Evolutionary conservation across 1,140 invertebrate genomes (phyloP).

Genomic region (Caerostris darwini): DNA sequence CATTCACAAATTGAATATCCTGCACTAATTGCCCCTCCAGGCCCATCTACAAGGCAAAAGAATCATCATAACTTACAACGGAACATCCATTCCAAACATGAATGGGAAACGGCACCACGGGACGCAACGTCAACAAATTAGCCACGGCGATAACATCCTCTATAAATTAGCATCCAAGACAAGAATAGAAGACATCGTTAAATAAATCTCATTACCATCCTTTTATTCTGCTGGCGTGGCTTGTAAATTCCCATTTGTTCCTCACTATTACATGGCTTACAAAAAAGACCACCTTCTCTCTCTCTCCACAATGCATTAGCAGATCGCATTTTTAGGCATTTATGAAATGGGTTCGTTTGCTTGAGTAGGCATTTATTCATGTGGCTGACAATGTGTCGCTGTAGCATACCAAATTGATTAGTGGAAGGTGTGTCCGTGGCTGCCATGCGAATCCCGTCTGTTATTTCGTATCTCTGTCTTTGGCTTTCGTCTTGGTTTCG

Average conservation of each 20-base stretch:
- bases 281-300: background rate
- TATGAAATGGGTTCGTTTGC: background rate
- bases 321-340: background rate
- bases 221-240: background rate
- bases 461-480: too few relatives aligned
- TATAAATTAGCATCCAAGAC: background rate
- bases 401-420: too few relatives aligned
- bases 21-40: background rate
- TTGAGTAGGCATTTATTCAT: background rate
- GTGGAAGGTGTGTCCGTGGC: too few relatives aligned
- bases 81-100: background rate
- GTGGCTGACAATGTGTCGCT: too few relatives aligned
- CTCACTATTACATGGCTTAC: background rate
- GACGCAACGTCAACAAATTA: background rate
- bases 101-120: background rate
- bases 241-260: background rate
- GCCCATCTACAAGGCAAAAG: background rate
- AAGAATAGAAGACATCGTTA: background rate
- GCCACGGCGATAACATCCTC: background rate
- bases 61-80: background rate
- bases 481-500: too few relatives aligned
- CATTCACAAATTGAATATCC: background rate
- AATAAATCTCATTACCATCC: background rate
- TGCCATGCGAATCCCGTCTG: too few relatives aligned
- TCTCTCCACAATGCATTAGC: background rate